phyloP scores from a whole-genome alignment of 1,140 invertebrate species.

The Eriocheir sinensis region DNA sequence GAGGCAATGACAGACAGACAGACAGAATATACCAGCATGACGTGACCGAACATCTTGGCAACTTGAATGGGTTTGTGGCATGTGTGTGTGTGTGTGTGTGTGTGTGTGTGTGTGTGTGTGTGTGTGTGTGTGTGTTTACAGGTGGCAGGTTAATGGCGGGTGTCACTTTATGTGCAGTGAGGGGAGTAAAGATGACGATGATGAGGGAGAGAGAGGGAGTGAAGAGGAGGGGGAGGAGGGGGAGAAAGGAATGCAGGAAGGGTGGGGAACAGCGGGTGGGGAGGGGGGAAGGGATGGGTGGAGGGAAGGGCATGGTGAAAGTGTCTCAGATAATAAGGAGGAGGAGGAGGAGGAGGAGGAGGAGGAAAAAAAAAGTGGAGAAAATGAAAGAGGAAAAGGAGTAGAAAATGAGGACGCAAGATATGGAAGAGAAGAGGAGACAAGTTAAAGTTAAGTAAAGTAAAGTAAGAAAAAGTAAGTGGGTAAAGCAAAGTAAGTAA shows the following conservation, averaged over 20 bases:
- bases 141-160: background rate
- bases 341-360: background rate
- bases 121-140: slow-evolving; percentile 23
- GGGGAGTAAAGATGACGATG: background rate
- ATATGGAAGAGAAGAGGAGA: background rate
- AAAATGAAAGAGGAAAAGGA: background rate
- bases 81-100: slow-evolving; percentile 21
- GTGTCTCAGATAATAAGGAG: background rate
- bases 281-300: background rate
- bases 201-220: background rate
- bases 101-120: slow-evolving; percentile 22
- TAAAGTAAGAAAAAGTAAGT: background rate
- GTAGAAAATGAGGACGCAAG: background rate
- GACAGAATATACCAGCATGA: too few species aligned
- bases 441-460: background rate
- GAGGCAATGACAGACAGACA: too few species aligned
- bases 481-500: background rate
- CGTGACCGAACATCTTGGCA: background rate
- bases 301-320: background rate
- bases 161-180: background rate
- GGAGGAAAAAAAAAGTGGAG: background rate
- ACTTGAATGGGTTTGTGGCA: background rate
- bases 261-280: background rate
- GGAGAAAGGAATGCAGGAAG: background rate
- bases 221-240: background rate